Evolutionary conservation across 37 sponge, comb jelly and placozoan species (phyloP).

Genomic region (Chondrosia reniformis): DNA sequence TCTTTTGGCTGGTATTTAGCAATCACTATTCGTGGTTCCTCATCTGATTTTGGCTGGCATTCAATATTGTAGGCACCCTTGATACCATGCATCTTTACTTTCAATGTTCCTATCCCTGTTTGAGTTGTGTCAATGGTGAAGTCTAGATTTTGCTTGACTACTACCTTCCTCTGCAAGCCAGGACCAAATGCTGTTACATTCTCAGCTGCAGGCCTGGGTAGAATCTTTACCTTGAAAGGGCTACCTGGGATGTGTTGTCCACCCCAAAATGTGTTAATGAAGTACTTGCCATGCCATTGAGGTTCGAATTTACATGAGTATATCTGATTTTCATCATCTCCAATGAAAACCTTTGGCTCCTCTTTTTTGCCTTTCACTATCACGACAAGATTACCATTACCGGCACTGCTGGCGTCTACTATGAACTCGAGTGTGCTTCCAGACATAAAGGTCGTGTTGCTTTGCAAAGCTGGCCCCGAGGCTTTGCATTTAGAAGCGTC

Average conservation of each 20-base stretch:
- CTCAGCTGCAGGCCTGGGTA: slow-evolving; percentile 14
- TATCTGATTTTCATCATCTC: slow-evolving; percentile 10
- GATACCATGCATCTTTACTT: slow-evolving; percentile 68
- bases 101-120: slow-evolving; percentile 77
- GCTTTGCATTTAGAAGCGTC: slow-evolving; percentile 10
- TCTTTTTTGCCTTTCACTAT: slow-evolving; percentile 12
- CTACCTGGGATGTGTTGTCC: slow-evolving; percentile 18
- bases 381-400: slow-evolving; percentile 1
- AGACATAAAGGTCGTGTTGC: background rate
- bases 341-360: slow-evolving; percentile 16
- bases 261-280: background rate
- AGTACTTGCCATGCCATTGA: background rate
- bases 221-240: slow-evolving; percentile 19
- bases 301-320: slow-evolving; percentile 16
- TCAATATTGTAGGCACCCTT: slow-evolving; percentile 68
- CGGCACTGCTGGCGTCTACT: slow-evolving; percentile 13
- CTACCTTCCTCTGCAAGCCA: slow-evolving; percentile 21
- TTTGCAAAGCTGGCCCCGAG: background rate
- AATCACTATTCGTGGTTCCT: slow-evolving; percentile 59
- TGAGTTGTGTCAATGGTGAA: slow-evolving; percentile 68
- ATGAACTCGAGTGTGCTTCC: slow-evolving; percentile 2
- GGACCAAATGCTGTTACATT: slow-evolving; percentile 32
- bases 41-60: slow-evolving; percentile 29
- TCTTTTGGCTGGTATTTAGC: slow-evolving; percentile 57
- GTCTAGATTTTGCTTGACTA: slow-evolving; percentile 35